Evolutionary conservation across 53 echinoderm and acorn worm species (phyloP).

Genomic region (Glandiceps talaboti): DNA sequence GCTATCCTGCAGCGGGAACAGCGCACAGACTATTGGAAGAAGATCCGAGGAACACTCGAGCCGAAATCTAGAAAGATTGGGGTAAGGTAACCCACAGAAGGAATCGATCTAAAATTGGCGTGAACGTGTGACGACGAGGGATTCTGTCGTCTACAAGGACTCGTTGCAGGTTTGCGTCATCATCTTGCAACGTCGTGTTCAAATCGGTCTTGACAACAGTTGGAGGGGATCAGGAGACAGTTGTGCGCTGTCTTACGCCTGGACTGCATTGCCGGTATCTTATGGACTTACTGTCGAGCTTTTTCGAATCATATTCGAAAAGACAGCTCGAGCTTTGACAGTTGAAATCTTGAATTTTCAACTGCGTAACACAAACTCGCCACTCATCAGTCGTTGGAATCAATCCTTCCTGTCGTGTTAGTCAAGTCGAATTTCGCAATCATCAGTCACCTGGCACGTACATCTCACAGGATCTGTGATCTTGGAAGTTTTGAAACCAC

Average conservation of each 20-base stretch:
- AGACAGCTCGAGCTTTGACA: neutral
- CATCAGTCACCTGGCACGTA: too few relatives aligned
- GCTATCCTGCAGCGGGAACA: constrained; percentile 1
- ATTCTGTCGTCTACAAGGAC: neutral
- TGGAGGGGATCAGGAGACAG: neutral
- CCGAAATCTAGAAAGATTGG: too few relatives aligned
- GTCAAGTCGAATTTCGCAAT: neutral
- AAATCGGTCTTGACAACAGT: neutral
- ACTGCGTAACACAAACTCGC: neutral
- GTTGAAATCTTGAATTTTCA: neutral
- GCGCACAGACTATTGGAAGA: neutral
- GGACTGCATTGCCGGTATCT: neutral
- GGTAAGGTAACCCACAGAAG: too few relatives aligned
- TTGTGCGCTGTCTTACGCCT: neutral
- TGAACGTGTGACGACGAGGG: neutral
- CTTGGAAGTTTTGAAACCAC: too few relatives aligned
- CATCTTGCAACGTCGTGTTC: neutral
- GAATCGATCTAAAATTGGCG: too few relatives aligned
- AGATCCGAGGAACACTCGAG: neutral
- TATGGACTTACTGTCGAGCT: neutral
- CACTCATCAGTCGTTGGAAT: neutral
- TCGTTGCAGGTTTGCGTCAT: neutral
- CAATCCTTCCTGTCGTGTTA: neutral
- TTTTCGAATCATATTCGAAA: neutral
- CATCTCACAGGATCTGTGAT: too few relatives aligned